Evolutionary conservation across 2,113 vertebrate species (phyloP), one percentile per base, ranked within the genome.

Genomic region (Dryoscopus gambensis): DNA sequence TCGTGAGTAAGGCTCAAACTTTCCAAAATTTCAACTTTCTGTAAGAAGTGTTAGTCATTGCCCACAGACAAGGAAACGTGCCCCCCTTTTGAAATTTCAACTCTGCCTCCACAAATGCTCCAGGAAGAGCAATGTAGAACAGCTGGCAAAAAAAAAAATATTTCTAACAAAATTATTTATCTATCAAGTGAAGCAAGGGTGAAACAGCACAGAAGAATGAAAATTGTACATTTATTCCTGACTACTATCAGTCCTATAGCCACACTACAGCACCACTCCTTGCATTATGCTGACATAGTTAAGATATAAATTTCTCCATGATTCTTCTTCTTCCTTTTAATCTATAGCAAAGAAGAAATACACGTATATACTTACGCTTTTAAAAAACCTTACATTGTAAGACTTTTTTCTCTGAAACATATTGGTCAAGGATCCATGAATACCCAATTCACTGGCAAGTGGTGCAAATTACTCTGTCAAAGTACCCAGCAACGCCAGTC

Each of bases 161-260:
- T 94, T 95, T 97, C 83, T 79, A 95, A 90, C 75, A 81, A 96
- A 96, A 93, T 60, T 40, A 81, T 96, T 89, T 96, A 62, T 73
- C 64, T 92, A 35, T 93, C 55, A 39, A 65, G 75, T 16, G 37
- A n/a, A 55, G 11, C 4, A 9, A 60, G 5, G 9, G 82, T 75
- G 63, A 71, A 97, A 97, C 17, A 77, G 25, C 74, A 87, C 57
- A 74, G 75, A 89, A 67, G 63, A 97, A 92, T 84, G 76, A 46
- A 95, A 89, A 96, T 55, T 12, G 12, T 24, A 24, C 5, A 9
- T 42, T 81, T 83, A 69, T 68, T 76, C n/a, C 47, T 46, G 10
- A 73, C 14, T 44, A 20, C 30, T 53, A 0, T 20, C 47, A 63
- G 28, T 57, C 65, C 11, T 55, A 31, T 27, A 94, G 31, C 16